Evolutionary conservation across 2,113 vertebrate genomes (phyloP).

Genomic region (Pseudorectes ferrugineus): DNA sequence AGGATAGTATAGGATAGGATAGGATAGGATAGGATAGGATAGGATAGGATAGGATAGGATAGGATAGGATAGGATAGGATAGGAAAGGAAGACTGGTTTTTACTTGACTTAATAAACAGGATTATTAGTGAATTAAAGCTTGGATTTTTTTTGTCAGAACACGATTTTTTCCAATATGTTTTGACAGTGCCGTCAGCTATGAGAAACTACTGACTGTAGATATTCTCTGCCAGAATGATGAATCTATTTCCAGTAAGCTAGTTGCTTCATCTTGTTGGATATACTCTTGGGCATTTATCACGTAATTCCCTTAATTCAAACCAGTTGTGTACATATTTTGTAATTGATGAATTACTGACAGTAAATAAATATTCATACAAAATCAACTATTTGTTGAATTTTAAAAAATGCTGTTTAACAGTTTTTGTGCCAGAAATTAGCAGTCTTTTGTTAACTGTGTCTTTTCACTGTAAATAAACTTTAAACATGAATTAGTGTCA

Average conservation of each 20-base stretch:
- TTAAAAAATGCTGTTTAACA: background rate
- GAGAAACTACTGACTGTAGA: slow-evolving; percentile 46
- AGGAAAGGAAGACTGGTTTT: background rate
- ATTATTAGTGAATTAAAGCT: background rate
- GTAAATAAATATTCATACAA: slow-evolving; percentile 17
- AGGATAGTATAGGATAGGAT: background rate
- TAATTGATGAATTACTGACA: slow-evolving; percentile 39
- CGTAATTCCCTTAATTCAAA: slow-evolving; percentile 61
- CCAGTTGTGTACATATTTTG: slow-evolving; percentile 62
- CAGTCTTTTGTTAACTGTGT: background rate
- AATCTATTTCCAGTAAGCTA: slow-evolving; percentile 57
- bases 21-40: background rate
- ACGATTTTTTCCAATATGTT: background rate
- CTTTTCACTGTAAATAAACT: background rate
- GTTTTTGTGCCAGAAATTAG: background rate
- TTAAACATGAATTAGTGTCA: background rate
- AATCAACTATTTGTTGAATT: background rate
- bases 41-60: background rate
- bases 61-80: background rate
- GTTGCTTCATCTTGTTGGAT: slow-evolving; percentile 60
- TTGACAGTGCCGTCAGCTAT: slow-evolving; percentile 14
- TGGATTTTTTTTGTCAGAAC: background rate
- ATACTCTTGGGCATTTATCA: slow-evolving; percentile 55
- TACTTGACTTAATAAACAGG: background rate
- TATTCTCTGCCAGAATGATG: slow-evolving; percentile 50